These are phyloP conservation scores for Pleuronectes platessa DNA, from an alignment of 2,113 vertebrate genomes.

Conservation along the genomic window DNA sequence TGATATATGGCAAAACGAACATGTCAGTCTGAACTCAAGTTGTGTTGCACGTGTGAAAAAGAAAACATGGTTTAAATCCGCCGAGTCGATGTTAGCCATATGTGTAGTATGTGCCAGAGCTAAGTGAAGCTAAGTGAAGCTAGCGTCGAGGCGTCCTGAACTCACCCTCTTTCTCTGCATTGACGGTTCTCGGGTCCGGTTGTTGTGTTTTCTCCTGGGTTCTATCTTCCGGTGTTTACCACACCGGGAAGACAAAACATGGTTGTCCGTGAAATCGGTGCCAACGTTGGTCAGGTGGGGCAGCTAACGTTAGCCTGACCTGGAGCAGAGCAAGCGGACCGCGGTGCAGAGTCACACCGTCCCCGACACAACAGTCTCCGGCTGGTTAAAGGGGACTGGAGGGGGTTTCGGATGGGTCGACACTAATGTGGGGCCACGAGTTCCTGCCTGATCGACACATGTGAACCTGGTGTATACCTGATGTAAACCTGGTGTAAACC, in stretches of 20 bases:
- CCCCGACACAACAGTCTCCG: slow-evolving; percentile 19
- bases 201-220: background rate
- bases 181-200: slow-evolving; percentile 46
- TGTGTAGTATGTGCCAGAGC: slow-evolving; percentile 39
- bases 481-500: too few relatives aligned
- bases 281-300: slow-evolving; percentile 11
- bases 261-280: slow-evolving; percentile 9
- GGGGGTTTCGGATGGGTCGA: too few relatives aligned
- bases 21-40: accelerated
- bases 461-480: too few relatives aligned
- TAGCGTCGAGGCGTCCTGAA: slow-evolving; percentile 6
- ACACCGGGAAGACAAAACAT: slow-evolving; percentile 4
- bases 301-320: slow-evolving; percentile 54
- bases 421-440: too few relatives aligned
- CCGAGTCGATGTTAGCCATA: background rate
- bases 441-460: too few relatives aligned
- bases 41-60: background rate
- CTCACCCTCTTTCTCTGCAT: slow-evolving; percentile 71
- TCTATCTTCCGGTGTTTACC: slow-evolving; percentile 44
- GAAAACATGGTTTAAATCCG: background rate
- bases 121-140: slow-evolving; percentile 30
- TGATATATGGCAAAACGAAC: accelerated
- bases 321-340: slow-evolving; percentile 21
- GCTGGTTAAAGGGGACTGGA: too few relatives aligned
- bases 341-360: background rate